Conservation (phyloP, 2,888 invertebrate genomes). For the Mellilla xanthometata region DNA sequence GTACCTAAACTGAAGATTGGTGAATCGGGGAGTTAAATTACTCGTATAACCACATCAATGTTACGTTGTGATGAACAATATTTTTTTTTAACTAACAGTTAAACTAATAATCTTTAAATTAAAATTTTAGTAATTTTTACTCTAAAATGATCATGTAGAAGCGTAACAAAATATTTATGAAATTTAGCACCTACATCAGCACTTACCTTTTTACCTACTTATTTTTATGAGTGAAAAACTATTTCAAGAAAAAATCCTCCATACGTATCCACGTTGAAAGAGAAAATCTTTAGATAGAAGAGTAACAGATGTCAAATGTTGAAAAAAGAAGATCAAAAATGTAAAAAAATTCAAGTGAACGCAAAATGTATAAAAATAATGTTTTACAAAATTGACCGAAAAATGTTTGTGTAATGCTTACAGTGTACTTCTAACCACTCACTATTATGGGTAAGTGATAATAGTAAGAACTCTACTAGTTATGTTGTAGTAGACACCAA, state of each 20-base stretch:
- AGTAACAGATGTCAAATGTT: slow-evolving; percentile 51
- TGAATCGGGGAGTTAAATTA: too few relatives aligned
- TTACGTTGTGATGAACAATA: too few relatives aligned
- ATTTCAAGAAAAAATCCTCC: slow-evolving; percentile 1
- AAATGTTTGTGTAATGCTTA: slow-evolving; percentile 34
- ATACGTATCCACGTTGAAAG: slow-evolving; percentile 1
- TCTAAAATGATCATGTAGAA: too few relatives aligned
- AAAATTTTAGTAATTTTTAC: too few relatives aligned
- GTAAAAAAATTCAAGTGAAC: slow-evolving; percentile 53
- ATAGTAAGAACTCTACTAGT: slow-evolving; percentile 6
- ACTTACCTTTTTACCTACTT: too few relatives aligned
- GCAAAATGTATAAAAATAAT: slow-evolving; percentile 36
- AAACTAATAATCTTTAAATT: too few relatives aligned
- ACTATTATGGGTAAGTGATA: slow-evolving; percentile 64
- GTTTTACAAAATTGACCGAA: slow-evolving; percentile 35
- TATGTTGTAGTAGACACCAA: slow-evolving; percentile 36
- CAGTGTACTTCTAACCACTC: slow-evolving; percentile 20
- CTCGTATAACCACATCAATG: too few relatives aligned
- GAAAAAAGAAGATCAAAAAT: slow-evolving; percentile 69
- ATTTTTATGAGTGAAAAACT: not conserved
- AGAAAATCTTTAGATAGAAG: slow-evolving; percentile 36
- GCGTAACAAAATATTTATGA: too few relatives aligned
- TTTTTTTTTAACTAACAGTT: too few relatives aligned
- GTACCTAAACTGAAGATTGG: too few relatives aligned
- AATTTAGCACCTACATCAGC: too few relatives aligned